phyloP scores from a whole-genome alignment of 2,797 vertebrate genomes.

The Botia kubotai region DNA sequence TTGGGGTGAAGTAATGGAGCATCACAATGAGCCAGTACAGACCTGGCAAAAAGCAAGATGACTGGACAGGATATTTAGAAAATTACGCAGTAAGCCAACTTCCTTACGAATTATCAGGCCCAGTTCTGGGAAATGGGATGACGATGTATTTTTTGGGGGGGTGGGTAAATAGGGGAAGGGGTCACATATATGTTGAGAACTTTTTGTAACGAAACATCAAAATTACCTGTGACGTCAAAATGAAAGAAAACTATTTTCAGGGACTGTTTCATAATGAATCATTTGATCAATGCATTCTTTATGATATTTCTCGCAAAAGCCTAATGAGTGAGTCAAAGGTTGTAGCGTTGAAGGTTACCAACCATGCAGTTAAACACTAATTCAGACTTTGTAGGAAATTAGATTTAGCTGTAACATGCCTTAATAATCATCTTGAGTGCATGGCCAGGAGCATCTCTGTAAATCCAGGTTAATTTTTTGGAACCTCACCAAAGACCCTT shows the following conservation, averaged over 20 bases:
- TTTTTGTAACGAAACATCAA: not conserved
- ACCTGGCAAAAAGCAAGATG: constrained; percentile 7
- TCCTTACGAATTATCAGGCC: not conserved
- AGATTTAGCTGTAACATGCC: constrained; percentile 3
- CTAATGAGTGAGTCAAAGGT: not conserved
- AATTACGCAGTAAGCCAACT: not conserved
- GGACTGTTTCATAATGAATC: constrained; percentile 2
- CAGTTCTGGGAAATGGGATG: constrained; percentile 20
- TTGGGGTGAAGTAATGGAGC: not conserved
- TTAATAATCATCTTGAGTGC: not conserved
- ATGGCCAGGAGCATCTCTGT: not conserved
- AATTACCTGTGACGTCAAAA: not conserved
- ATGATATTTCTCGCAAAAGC: not conserved
- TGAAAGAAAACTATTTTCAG: not conserved
- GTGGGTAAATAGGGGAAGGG: not conserved
- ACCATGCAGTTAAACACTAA: not conserved
- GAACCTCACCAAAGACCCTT: constrained; percentile 1
- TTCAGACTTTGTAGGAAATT: not conserved
- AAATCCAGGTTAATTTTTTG: not conserved
- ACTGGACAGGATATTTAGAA: constrained; percentile 10
- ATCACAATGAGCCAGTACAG: not conserved
- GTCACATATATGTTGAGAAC: not conserved
- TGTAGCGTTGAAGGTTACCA: not conserved
- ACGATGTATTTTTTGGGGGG: not conserved
- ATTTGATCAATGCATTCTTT: not conserved